Evolutionary conservation across 2,888 invertebrate genomes (phyloP), one percentile per base, ranked within the genome.

Genomic region (Cheilosia vernalis): DNA sequence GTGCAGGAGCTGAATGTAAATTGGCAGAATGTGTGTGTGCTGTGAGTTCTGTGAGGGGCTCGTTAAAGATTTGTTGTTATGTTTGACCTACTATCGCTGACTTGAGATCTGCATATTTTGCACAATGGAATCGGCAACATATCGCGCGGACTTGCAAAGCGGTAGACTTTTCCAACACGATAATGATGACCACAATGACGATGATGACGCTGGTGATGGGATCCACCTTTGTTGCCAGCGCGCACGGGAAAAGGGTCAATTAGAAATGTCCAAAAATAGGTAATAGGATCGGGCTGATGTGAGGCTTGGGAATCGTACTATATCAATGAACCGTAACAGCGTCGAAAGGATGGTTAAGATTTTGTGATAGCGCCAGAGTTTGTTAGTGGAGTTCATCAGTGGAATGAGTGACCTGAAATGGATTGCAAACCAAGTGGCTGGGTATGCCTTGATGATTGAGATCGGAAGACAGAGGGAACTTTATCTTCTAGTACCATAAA

Each of bases 1-100:
- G 72, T 72, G 55, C 24, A 53, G 40, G 13, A 51, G 21, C 40
- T 55, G 21, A 72, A 85, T 85, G 66, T 85, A 85, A 85, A 85
- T 81, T 81, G 76, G 55, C 27, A 21, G 17, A 30, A 21, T 40
- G 60, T 49, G 15, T 61, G 42, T 69, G 73, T 56, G 61, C 58
- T 69, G 64, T 40, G 56, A 64, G 19, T 55, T 63, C 19, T 55
- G 69, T 70, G 56, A 67, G 72, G 79, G 84, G 80, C 85, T 85
- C 85, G 85, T 85, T 85, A 85, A 72, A 81, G 85, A 85, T 85
- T 85, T 85, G 85, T 81, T 81, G 81, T 77, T 80, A 72, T 81
- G 85, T 77, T 81, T 85, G 85, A 85, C 85, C 85, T 85, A 85
- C 85, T 85, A 85, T 85, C 85, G 85, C 61, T 81, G 72, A 63